Conservation (phyloP, 1,140 invertebrate genomes). For the Belonocnema kinseyi region DNA sequence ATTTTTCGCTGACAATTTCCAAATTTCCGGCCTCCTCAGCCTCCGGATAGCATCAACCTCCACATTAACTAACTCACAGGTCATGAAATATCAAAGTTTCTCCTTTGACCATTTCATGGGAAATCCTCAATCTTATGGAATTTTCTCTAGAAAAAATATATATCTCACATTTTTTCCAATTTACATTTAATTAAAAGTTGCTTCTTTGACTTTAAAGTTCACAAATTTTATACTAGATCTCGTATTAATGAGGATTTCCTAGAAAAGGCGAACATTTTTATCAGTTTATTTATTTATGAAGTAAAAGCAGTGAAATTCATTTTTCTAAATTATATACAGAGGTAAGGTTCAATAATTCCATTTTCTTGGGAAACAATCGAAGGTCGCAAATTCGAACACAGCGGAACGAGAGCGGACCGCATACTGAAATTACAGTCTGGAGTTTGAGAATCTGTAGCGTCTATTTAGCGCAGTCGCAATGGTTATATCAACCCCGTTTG, state of each 20-base stretch:
- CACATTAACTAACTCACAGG: not conserved
- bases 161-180: no score
- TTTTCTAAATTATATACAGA: not conserved
- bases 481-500: conserved; percentile 50
- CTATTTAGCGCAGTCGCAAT: conserved; percentile 63
- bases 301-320: not conserved
- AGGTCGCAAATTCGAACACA: conserved; percentile 51
- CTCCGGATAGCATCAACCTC: not conserved
- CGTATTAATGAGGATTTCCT: no score
- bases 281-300: not conserved
- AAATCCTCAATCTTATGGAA: not conserved
- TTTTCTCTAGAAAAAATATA: no score
- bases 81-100: not conserved
- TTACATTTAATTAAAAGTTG: no score
- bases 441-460: conserved; percentile 50
- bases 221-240: no score
- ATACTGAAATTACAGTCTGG: conserved; percentile 58
- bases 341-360: not conserved
- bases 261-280: no score
- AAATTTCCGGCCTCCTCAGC: not conserved
- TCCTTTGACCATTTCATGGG: not conserved
- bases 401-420: conserved; percentile 65
- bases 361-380: conserved; percentile 41
- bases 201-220: no score
- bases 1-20: not conserved